Conservation (phyloP, 2,797 vertebrate species). For the Propithecus perrieri region DNA sequence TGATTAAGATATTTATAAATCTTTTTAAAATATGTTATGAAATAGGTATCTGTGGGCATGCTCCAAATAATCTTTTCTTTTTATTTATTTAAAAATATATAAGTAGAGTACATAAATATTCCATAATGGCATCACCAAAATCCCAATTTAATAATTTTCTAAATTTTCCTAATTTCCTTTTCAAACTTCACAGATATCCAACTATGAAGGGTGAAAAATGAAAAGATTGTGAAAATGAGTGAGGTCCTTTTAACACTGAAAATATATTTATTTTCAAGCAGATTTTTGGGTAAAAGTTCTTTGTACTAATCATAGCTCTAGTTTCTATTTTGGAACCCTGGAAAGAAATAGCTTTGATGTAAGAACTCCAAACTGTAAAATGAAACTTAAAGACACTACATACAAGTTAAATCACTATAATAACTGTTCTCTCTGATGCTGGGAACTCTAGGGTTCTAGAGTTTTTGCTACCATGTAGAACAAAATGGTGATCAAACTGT, state of each 20-base stretch:
- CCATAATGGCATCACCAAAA: background rate
- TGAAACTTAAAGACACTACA: background rate
- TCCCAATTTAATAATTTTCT: background rate
- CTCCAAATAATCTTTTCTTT: background rate
- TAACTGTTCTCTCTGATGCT: background rate
- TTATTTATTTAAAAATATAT: background rate
- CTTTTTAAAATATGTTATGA: background rate
- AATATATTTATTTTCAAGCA: background rate
- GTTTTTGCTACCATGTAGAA: background rate
- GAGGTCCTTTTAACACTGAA: background rate
- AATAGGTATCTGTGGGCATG: background rate
- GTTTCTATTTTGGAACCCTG: background rate
- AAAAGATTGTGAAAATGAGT: background rate
- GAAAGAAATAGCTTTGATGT: background rate
- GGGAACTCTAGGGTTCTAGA: background rate
- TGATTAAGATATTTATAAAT: background rate
- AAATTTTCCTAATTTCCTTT: background rate
- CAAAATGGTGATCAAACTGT: background rate
- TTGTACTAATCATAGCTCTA: background rate
- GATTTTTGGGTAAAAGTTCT: background rate
- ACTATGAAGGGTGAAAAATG: background rate
- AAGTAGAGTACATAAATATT: background rate
- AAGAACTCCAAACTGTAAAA: conserved; percentile 29
- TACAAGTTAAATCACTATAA: conserved; percentile 1
- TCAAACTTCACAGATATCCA: background rate